Base-by-base conservation (phyloP, 2,113 vertebrate species). In the Burhinus oedicnemus region DNA sequence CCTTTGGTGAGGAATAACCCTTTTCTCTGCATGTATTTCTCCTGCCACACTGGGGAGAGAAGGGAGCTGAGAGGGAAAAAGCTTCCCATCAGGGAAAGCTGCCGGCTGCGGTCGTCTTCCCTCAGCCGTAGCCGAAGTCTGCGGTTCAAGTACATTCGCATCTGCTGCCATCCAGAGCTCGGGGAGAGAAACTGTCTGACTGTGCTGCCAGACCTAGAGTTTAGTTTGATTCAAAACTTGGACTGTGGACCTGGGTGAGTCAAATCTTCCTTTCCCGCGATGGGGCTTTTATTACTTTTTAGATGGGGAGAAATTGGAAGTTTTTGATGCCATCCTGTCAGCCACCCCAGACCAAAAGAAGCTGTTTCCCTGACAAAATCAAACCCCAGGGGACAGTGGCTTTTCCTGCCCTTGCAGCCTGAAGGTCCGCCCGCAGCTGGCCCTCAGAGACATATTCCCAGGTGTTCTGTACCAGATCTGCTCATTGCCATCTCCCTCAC, bases 141-240 rank as follows among this genome's bases (percentile, higher is more conserved):
- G 26, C 8, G 4, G 25, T 14, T 64, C 80, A 0, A 27, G 88
- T 75, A 62, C 52, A 5, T 92, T 94, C 92, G 89, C 26, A 60
- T 82, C 89, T 96, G 89, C 96, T 87, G 95, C 97, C 97, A 94
- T 60, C 94, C 89, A 82, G 95, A 95, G 96, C 83, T 64, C 18
- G 65, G 44, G 75, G 49, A 5, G 34, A 21, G 76, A 44, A 92
- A 97, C 7, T 12, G 55, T 23, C 40, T 15, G 51, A 9, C 58
- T 11, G 62, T 64, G 29, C 40, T 27, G 57, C 20, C 44, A 2
- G 47, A 5, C 18, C 12, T 8, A 0, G 23, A 4, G 7, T 58
- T 61, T 2, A 2, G 5, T 10, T 18, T 2, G 5, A 20, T 11
- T 17, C 8, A 12, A 2, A 47, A 2, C 44, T 9, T 5, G 30